A percentile compares a stretch with the other conserved stretches of the same genome.
phyloP scores from a whole-genome alignment of 2,888 invertebrate genomes.

The Abscondita cerata region DNA sequence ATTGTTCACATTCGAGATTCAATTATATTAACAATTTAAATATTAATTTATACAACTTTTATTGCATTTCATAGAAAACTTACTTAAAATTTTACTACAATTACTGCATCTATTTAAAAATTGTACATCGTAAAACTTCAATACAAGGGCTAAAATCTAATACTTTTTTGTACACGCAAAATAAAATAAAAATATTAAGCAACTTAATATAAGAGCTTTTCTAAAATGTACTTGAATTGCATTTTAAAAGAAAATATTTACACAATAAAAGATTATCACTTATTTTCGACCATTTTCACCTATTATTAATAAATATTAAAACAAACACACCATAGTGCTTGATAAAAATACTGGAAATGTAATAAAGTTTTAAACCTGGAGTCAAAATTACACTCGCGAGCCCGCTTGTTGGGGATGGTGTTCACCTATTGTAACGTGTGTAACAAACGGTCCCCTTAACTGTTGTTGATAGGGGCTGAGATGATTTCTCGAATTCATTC shows the following conservation, averaged over 20 bases:
- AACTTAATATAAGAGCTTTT: background rate
- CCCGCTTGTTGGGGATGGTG: constrained; percentile 55
- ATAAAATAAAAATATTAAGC: background rate
- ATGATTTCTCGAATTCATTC: constrained; percentile 27
- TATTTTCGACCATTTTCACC: no score
- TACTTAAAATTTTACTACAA: background rate
- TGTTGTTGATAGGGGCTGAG: constrained; percentile 49
- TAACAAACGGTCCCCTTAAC: constrained; percentile 66
- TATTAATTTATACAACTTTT: no score
- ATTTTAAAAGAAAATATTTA: no score
- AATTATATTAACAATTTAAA: background rate
- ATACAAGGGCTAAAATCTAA: background rate
- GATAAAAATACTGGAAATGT: no score
- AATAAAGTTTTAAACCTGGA: no score
- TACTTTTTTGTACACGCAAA: background rate
- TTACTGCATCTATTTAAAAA: no score
- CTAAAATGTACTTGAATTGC: background rate
- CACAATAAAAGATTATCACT: no score
- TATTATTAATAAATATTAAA: no score
- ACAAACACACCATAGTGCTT: no score
- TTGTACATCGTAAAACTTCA: constrained; percentile 1
- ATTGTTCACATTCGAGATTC: no score
- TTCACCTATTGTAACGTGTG: constrained; percentile 68
- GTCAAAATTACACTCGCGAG: no score
- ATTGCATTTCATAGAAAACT: no score